phyloP scores from a whole-genome alignment of 2,888 invertebrate genomes.

The Mythimna pallens region DNA sequence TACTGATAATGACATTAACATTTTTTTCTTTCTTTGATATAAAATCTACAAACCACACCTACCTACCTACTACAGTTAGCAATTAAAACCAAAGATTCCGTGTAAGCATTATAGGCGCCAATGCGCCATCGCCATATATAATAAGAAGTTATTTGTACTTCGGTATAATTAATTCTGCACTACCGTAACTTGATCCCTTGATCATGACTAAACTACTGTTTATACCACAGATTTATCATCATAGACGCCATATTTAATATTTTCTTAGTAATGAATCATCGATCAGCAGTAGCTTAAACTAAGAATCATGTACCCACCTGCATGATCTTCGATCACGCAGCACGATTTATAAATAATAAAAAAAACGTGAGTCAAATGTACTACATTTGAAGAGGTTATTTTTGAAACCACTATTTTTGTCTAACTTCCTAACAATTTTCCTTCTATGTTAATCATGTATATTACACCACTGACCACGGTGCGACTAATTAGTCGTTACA shows the following conservation, averaged over 20 bases:
- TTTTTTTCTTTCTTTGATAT: too few species aligned
- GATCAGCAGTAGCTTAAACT: slow-evolving; percentile 7
- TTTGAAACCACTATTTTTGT: slow-evolving; percentile 24
- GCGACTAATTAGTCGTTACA: slow-evolving; percentile 27
- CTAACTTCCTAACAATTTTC: background rate
- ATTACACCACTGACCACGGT: background rate
- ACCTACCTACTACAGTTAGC: background rate
- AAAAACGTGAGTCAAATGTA: background rate
- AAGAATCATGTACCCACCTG: background rate
- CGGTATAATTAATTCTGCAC: background rate
- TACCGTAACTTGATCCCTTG: slow-evolving; percentile 8
- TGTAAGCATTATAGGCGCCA: slow-evolving; percentile 5
- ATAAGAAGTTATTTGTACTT: slow-evolving; percentile 7
- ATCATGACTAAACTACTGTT: slow-evolving; percentile 20
- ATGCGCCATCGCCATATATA: slow-evolving; percentile 5
- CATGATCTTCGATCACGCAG: background rate
- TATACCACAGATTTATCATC: slow-evolving; percentile 20
- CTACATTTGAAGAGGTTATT: slow-evolving; percentile 13
- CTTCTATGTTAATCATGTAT: background rate
- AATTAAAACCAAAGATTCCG: background rate
- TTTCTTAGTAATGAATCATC: slow-evolving; percentile 43
- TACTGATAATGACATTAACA: too few species aligned
- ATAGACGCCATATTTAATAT: slow-evolving; percentile 29
- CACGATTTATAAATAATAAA: slow-evolving; percentile 2
- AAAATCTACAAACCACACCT: background rate